Conservation (phyloP, 2,113 vertebrate species). For the Calonectris borealis region DNA sequence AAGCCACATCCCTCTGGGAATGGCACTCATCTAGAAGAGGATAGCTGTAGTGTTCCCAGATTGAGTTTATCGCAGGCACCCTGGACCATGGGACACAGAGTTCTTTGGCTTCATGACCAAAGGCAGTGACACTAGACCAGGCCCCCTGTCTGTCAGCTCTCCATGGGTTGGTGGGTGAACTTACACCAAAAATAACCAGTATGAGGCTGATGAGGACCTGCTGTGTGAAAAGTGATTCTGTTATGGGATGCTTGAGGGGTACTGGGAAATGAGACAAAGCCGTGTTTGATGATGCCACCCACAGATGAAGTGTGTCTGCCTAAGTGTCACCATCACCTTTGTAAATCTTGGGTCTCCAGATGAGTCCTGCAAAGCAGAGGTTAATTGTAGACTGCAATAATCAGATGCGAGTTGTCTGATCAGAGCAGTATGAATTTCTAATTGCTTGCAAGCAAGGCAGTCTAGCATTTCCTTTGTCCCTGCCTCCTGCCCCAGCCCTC, state of each 20-base stretch:
- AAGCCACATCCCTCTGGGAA: not conserved
- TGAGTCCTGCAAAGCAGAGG: not conserved
- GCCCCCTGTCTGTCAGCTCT: not conserved
- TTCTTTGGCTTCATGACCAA: not conserved
- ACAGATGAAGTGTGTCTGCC: not conserved
- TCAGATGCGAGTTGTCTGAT: not conserved
- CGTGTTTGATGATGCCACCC: not conserved
- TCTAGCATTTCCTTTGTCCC: not conserved
- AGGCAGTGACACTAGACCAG: not conserved
- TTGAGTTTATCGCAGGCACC: not conserved
- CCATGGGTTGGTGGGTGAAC: not conserved
- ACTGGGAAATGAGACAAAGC: not conserved
- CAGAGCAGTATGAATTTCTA: not conserved
- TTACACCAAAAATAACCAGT: not conserved
- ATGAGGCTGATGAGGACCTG: not conserved
- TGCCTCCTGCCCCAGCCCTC: not conserved
- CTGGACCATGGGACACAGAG: rapidly evolving
- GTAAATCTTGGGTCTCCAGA: not conserved
- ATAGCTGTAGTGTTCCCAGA: not conserved
- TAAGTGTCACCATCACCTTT: not conserved
- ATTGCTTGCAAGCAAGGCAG: not conserved
- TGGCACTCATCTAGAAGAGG: not conserved
- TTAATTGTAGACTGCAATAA: not conserved
- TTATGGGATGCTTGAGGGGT: not conserved
- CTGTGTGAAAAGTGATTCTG: rapidly evolving